phyloP scores from a whole-genome alignment of 2,113 vertebrate genomes.

The Silurus asotus region DNA sequence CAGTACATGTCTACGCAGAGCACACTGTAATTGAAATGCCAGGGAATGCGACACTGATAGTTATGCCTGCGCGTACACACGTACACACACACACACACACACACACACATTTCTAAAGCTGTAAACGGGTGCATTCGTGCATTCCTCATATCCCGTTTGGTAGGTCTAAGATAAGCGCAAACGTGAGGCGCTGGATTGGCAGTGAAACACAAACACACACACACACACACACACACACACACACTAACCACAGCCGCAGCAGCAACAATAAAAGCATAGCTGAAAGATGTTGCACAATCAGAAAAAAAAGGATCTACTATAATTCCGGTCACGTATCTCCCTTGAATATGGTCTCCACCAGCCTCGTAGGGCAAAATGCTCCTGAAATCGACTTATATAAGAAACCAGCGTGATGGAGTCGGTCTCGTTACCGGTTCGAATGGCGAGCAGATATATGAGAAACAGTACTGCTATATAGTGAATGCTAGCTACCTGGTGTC shows the following conservation, averaged over 20 bases:
- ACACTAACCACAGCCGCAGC: not conserved
- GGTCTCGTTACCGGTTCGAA: not conserved
- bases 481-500: slow-evolving; percentile 64
- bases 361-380: not conserved
- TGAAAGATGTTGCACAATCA: not conserved
- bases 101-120: not conserved
- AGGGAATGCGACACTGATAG: slow-evolving; percentile 27
- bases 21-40: not conserved
- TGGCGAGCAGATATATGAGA: not conserved
- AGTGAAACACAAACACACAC: not conserved
- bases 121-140: not conserved
- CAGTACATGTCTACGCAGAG: not conserved
- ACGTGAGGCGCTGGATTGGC: not conserved
- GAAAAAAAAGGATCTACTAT: too few species aligned
- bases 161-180: not conserved
- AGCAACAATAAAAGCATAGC: not conserved
- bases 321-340: not conserved
- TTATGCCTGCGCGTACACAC: not conserved
- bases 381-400: not conserved
- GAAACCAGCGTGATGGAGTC: not conserved
- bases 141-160: not conserved
- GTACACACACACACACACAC: not conserved
- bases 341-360: not conserved
- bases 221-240: not conserved
- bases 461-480: not conserved